These are phyloP conservation scores for Dolichotis patagonum DNA, from an alignment of 2,113 vertebrate species.

Conservation along the genomic window DNA sequence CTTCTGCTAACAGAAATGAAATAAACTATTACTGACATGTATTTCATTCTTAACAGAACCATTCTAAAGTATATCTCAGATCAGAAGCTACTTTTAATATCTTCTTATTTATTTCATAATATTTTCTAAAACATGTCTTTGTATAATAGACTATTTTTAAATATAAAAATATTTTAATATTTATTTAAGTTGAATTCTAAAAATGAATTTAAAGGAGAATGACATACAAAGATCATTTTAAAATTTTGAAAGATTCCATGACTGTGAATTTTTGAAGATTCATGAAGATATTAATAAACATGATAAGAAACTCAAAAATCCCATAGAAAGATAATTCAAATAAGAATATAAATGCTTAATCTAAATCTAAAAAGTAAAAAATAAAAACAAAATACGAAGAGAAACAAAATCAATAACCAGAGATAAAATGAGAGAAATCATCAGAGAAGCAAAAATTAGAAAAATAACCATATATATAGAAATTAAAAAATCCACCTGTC, in stretches of 20 bases:
- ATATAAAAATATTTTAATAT: not conserved
- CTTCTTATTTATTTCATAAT: not conserved
- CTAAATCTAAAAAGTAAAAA: not conserved
- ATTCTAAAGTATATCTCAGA: not conserved
- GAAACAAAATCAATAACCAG: not conserved
- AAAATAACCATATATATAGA: not conserved
- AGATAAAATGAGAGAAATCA: not conserved
- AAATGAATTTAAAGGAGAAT: not conserved
- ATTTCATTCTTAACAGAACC: not conserved
- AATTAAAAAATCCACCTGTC: not conserved
- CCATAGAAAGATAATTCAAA: not conserved
- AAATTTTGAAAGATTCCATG: not conserved
- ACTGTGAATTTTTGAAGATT: not conserved
- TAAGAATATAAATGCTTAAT: not conserved
- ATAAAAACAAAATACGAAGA: not conserved
- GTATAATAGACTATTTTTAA: not conserved
- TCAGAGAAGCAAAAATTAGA: slow-evolving; percentile 2
- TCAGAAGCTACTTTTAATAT: not conserved
- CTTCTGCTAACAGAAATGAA: not conserved
- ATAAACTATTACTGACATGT: not conserved
- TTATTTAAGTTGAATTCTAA: not conserved
- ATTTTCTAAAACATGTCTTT: not conserved
- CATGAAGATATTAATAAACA: not conserved
- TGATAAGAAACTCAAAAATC: not conserved
- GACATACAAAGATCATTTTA: not conserved